phyloP scores from a whole-genome alignment of 2,888 invertebrate genomes.

The Xestobium rufovillosum region DNA sequence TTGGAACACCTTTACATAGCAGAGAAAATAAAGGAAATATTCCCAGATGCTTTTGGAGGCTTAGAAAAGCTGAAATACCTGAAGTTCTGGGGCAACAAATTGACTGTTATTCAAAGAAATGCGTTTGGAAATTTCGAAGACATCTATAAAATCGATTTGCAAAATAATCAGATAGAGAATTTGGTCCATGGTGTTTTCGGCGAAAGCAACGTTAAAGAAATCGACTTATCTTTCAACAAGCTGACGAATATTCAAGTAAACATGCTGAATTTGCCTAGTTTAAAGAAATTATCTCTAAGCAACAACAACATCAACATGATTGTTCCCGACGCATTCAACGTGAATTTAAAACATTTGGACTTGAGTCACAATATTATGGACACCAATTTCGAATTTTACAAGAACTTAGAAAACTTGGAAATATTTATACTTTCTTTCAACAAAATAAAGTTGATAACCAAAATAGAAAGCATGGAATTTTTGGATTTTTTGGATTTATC shows the following conservation, averaged over 20 bases:
- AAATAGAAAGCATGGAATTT: too few species aligned
- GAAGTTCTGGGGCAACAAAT: conserved; percentile 1
- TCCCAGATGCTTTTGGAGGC: background rate
- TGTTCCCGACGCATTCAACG: background rate
- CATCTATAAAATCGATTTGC: background rate
- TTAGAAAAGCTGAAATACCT: background rate
- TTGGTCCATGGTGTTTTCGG: background rate
- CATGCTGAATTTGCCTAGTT: background rate
- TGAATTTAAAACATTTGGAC: background rate
- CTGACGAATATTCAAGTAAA: background rate
- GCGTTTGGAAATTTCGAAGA: background rate
- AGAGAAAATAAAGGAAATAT: background rate
- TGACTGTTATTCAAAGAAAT: background rate
- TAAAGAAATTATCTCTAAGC: background rate
- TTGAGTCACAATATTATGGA: background rate
- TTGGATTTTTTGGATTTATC: too few species aligned
- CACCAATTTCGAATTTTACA: too few species aligned
- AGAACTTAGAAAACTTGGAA: too few species aligned
- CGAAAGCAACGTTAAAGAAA: background rate
- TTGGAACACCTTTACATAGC: background rate
- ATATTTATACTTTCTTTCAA: too few species aligned
- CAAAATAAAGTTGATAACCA: too few species aligned
- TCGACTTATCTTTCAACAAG: conserved; percentile 1
- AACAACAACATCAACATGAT: background rate
- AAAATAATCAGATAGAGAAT: background rate